Evolutionary conservation across 2,113 vertebrate genomes (phyloP), one percentile per base, ranked within the genome.

Genomic region (Apteryx mantelli): DNA sequence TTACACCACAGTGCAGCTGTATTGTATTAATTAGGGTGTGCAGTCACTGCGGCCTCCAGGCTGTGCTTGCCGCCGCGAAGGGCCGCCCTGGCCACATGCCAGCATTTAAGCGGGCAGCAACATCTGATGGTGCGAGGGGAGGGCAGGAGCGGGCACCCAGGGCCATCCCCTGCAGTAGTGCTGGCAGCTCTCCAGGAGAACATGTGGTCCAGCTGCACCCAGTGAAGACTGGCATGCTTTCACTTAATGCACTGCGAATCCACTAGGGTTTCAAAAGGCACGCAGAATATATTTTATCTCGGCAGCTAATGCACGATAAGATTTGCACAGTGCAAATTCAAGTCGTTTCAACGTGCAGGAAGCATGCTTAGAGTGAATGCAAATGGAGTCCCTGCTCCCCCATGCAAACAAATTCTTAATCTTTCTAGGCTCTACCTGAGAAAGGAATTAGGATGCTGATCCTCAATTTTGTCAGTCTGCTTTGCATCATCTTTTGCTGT

Each of bases 401-500:
- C 0, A 0, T 21, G 38, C 68, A 93, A 96, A 91, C 5, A 92
- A 9, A n/a, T 63, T 85, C 82, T 92, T 93, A 93, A 77, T 93
- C 75, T 65, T 96, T 63, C 73, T 56, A 38, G 82, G 46, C 38
- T 94, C 9, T 64, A 8, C 76, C 92, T 95, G 63, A 92, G 60
- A 92, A 92, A 76, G 48, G 77, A 95, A 91, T 96, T 92, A 96
- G 83, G 80, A 88, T 91, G 94, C 82, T 61, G 71, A 91, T 79
- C 13, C 73, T 91, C 53, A 76, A 6, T 88, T 93, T 95, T 88
- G 70, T 50, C 82, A 56, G 52, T 17, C 79, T 88, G 2, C 60
- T 44, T 78, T 89, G 55, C 63, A 88, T 95, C 80, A 65, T 93
- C 82, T 82, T 91, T 85, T 76, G 38, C 79, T 96, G 83, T 89